These are phyloP conservation scores for Melanostoma mellinum DNA, from an alignment of 2,888 invertebrate species.

Conservation along the genomic window DNA sequence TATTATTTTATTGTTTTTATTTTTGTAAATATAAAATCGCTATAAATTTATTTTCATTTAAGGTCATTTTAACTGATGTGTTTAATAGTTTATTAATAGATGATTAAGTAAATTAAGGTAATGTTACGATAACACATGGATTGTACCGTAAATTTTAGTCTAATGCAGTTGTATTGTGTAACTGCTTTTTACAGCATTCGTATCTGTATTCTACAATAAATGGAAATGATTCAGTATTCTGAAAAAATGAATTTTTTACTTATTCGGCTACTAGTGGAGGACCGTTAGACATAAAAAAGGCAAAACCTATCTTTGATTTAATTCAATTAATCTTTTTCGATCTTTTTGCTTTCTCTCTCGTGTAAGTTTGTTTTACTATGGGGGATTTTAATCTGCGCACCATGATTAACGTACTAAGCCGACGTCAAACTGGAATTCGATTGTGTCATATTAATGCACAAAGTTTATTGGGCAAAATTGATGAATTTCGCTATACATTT, in stretches of 20 bases:
- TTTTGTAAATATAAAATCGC: conserved; percentile 16
- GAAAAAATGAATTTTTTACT: not conserved
- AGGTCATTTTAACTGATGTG: not conserved
- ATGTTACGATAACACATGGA: not conserved
- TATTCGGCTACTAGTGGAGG: no score
- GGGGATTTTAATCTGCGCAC: no score
- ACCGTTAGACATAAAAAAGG: no score
- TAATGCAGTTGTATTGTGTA: not conserved
- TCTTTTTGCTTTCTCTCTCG: no score
- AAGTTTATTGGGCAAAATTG: no score
- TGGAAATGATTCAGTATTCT: conserved; percentile 1
- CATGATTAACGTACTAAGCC: no score
- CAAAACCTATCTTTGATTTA: no score
- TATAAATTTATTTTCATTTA: not conserved
- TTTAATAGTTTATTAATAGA: conserved; percentile 1
- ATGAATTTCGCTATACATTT: no score
- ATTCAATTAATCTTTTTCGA: no score
- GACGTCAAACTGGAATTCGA: no score
- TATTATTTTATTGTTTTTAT: not conserved
- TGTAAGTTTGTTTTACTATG: no score
- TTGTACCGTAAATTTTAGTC: not conserved
- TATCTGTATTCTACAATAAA: conserved; percentile 39
- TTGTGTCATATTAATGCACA: no score
- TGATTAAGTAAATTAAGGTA: conserved; percentile 4
- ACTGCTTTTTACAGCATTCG: conserved; percentile 17